These are phyloP conservation scores for Martes martes DNA, from an alignment of 2,113 vertebrate species.

Conservation along the genomic window DNA sequence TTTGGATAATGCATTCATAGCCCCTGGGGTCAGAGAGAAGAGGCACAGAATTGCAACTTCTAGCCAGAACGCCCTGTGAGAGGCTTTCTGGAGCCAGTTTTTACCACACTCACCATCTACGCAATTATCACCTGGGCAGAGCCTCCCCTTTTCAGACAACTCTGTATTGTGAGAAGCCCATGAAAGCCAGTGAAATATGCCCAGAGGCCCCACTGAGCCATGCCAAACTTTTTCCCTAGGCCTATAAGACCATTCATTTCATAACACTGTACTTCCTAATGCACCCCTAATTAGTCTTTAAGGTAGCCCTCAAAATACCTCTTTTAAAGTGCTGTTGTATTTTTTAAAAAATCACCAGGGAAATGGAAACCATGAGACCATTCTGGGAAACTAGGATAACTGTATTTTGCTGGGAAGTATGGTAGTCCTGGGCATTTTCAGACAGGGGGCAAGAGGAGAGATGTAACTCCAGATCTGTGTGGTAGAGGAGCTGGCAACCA, in stretches of 20 bases:
- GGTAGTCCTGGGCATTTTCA: not conserved
- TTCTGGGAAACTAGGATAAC: not conserved
- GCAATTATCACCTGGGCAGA: not conserved
- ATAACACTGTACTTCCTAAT: not conserved
- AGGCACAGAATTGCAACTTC: not conserved
- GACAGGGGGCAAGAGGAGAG: not conserved
- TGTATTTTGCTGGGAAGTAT: not conserved
- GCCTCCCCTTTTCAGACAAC: not conserved
- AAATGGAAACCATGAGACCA: not conserved
- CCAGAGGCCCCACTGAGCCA: not conserved
- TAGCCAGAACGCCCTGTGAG: not conserved
- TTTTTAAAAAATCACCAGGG: not conserved
- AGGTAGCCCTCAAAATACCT: conserved; percentile 36
- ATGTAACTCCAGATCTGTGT: not conserved
- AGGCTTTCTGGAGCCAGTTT: not conserved
- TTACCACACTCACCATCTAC: not conserved
- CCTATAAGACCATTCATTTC: not conserved
- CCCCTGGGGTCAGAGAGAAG: not conserved
- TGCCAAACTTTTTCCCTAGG: not conserved
- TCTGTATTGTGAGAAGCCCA: not conserved
- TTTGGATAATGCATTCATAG: not conserved
- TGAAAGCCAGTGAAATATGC: not conserved
- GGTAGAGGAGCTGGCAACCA: fast-evolving
- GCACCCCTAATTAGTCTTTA: conserved; percentile 12
- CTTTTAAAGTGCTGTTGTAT: not conserved